phyloP scores from a whole-genome alignment of 2,797 vertebrate species.

The Sebastes nivosus region DNA sequence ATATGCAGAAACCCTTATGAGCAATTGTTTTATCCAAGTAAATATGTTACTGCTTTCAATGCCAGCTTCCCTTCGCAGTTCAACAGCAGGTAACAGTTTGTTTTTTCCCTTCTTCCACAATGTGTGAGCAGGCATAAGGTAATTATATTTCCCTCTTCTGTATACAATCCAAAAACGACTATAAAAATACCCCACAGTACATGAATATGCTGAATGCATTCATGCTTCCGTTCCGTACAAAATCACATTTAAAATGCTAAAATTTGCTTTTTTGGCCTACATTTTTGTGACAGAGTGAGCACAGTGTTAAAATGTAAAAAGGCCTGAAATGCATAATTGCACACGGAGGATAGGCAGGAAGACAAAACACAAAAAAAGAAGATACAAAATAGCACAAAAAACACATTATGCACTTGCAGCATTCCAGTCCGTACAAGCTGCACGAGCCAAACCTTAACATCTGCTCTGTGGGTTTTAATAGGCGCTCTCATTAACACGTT shows the following conservation, averaged over 20 bases:
- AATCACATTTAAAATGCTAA: slow-evolving; percentile 31
- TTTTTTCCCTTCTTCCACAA: slow-evolving; percentile 5
- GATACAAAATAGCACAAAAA: slow-evolving; percentile 32
- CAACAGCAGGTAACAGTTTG: slow-evolving; percentile 3
- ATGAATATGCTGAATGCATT: slow-evolving; percentile 21
- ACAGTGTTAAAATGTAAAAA: slow-evolving; percentile 20
- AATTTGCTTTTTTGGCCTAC: slow-evolving; percentile 1
- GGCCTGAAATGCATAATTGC: slow-evolving; percentile 29
- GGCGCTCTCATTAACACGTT: slow-evolving; percentile 11
- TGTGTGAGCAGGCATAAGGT: slow-evolving; percentile 9
- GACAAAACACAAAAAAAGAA: slow-evolving; percentile 13
- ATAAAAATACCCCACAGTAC: slow-evolving; percentile 10
- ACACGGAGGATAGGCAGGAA: slow-evolving; percentile 22
- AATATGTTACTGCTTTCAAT: neutral
- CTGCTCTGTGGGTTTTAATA: slow-evolving; percentile 13
- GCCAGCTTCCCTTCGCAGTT: neutral
- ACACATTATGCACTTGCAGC: slow-evolving; percentile 2
- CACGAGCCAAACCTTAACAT: slow-evolving; percentile 16
- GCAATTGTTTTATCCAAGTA: slow-evolving; percentile 9
- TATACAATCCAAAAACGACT: slow-evolving; percentile 10
- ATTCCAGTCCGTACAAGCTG: neutral
- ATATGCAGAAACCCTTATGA: slow-evolving; percentile 10
- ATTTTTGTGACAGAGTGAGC: slow-evolving; percentile 10
- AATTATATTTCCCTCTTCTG: slow-evolving; percentile 28
- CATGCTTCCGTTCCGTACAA: neutral